Percentiles rank a stretch among this genome's conserved stretches.
phyloP scores from a whole-genome alignment of 2,888 invertebrate species.

The Trachelus tabidus region DNA sequence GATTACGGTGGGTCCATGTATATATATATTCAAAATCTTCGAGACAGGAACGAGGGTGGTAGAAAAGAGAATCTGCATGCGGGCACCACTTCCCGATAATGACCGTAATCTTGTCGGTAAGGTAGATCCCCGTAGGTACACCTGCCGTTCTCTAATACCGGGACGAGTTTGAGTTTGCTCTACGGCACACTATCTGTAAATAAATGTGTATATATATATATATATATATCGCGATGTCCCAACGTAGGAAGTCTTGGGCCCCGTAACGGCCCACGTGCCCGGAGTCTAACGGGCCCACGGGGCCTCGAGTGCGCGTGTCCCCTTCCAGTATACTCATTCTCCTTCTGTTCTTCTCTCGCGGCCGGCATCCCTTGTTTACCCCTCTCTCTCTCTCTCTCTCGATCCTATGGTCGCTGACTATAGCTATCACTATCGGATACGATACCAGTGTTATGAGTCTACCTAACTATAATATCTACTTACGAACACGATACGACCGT shows the following conservation, averaged over 20 bases:
- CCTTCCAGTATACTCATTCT: neutral
- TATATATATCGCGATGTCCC: neutral
- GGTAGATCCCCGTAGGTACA: neutral
- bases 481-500: neutral
- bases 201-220: too few species aligned
- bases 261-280: conserved; percentile 7
- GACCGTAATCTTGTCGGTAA: neutral
- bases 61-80: neutral
- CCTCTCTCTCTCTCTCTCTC: neutral
- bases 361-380: neutral
- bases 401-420: neutral
- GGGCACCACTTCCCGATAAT: neutral
- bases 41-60: neutral
- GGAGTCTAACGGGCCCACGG: conserved; percentile 3
- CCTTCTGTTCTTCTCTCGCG: neutral
- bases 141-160: neutral
- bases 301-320: neutral
- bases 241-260: conserved; percentile 5
- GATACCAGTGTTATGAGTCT: neutral
- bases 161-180: neutral
- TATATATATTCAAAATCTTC: neutral
- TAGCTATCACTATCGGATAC: neutral
- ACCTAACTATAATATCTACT: neutral
- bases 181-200: neutral
- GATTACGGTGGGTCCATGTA: neutral